These are phyloP conservation scores for Erebia epiphron DNA, from an alignment of 2,888 invertebrate genomes.

Conservation along the genomic window DNA sequence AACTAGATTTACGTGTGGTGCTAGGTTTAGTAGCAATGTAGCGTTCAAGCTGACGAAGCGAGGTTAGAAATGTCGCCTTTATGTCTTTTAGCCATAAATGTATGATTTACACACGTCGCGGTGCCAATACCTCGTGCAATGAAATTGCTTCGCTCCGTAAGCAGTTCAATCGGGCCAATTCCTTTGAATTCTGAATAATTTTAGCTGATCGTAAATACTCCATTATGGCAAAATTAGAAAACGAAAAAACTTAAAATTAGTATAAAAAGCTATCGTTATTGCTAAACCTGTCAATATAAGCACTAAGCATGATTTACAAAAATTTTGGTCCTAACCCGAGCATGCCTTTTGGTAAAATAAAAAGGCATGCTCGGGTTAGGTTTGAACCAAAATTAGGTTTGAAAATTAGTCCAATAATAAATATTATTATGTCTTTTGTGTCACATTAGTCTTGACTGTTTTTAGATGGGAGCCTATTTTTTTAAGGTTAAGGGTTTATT, in stretches of 20 bases:
- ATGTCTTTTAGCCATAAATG: conserved; percentile 73
- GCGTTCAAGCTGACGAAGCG: conserved; percentile 8
- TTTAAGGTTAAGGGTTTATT: too few species aligned
- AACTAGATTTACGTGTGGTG: background rate
- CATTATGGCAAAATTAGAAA: background rate
- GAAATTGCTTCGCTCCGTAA: conserved; percentile 63
- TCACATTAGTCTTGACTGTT: background rate
- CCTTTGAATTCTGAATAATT: conserved; percentile 47
- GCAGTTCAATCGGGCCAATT: conserved; percentile 56
- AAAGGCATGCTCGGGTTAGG: background rate
- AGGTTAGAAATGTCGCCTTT: conserved; percentile 57
- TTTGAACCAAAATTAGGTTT: background rate
- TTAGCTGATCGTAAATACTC: conserved; percentile 7
- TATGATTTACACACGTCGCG: conserved; percentile 75
- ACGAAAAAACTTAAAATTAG: too few species aligned
- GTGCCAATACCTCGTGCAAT: conserved; percentile 60
- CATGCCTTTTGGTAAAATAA: too few species aligned
- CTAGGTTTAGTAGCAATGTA: conserved; percentile 14
- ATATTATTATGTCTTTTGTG: too few species aligned
- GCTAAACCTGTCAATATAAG: too few species aligned
- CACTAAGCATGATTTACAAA: too few species aligned
- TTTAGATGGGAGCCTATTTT: too few species aligned
- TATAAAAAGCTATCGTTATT: too few species aligned
- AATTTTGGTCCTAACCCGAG: too few species aligned
- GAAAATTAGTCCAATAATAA: background rate